Evolutionary conservation across 1,140 invertebrate species (phyloP), one percentile per base, ranked within the genome.

Genomic region (Lordiphosa collinella): DNA sequence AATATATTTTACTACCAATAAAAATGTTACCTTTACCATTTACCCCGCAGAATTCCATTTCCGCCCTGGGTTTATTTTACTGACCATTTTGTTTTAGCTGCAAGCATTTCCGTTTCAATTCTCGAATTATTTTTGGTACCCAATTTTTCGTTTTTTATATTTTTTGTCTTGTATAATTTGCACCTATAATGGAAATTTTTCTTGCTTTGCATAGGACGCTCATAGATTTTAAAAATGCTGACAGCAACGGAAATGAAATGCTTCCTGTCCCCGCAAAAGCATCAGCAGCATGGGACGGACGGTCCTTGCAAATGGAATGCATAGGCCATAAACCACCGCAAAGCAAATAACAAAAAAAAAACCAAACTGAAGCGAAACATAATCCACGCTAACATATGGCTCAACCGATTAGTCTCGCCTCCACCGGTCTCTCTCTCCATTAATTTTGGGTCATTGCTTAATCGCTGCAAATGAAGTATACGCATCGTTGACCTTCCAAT

Each of bases 141-240:
- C 9, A 36, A 58, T 54, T 73, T 46, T 10, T 7, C 5, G 11
- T 25, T 36, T 14, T 44, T 50, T n/a, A n/a, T n/a, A n/a, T n/a
- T 34, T 38, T 68, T 48, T 60, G 58, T 47, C 53, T 38, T 56
- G 32, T 40, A 36, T 82, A 82, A 82, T 82, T 82, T 84, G 71
- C 76, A 82, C 78, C 78, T 82, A 79, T 74, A 82, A 84, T 84
- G 76, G 76, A 54, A 64, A 69, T 72, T 84, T 46, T 58, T 35
- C 12, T 12, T 25, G 4, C 22, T 48, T 82, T 82, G 72, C 78
- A 84, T 84, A 78, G 73, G 59, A 65, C 58, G 57, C 79, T 69
- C 80, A 82, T 86, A 86, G 68, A 86, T 86, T 86, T 86, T 44
- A 82, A 76, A 86, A 86, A 82, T 69, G 58, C 48, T 57, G 80